phyloP scores from a whole-genome alignment of 2,113 vertebrate genomes.

The Pelmatolapia mariae region DNA sequence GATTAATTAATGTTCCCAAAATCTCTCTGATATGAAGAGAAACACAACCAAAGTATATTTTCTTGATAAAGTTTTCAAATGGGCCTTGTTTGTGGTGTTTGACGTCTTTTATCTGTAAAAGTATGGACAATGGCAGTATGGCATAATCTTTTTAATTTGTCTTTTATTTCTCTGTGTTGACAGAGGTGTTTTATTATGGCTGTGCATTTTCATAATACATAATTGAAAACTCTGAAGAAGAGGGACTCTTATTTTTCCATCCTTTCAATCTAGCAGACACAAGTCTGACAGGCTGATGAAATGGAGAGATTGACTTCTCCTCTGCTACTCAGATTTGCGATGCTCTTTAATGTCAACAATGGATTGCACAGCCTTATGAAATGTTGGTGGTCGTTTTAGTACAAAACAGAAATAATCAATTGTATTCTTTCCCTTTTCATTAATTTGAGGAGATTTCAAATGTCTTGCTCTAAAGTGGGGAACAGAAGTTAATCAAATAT shows the following conservation, averaged over 20 bases:
- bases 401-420: background rate
- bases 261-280: background rate
- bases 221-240: background rate
- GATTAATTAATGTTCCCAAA: background rate
- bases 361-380: background rate
- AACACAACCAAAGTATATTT: background rate
- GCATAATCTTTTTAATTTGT: background rate
- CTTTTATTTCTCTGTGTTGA: background rate
- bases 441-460: background rate
- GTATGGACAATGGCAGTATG: background rate
- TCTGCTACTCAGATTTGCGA: background rate
- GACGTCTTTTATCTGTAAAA: background rate
- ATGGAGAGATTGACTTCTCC: background rate
- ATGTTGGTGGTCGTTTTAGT: background rate
- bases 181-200: background rate
- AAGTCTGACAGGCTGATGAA: background rate
- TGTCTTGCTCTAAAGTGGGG: background rate
- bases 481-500: slow-evolving; percentile 63
- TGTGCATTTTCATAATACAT: background rate
- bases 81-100: background rate
- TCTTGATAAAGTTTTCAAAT: background rate
- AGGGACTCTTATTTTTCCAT: background rate
- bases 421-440: background rate
- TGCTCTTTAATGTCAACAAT: background rate
- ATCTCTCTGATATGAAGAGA: background rate